These are phyloP conservation scores for Catocala fraxini DNA, from an alignment of 2,888 invertebrate genomes.

Conservation along the genomic window DNA sequence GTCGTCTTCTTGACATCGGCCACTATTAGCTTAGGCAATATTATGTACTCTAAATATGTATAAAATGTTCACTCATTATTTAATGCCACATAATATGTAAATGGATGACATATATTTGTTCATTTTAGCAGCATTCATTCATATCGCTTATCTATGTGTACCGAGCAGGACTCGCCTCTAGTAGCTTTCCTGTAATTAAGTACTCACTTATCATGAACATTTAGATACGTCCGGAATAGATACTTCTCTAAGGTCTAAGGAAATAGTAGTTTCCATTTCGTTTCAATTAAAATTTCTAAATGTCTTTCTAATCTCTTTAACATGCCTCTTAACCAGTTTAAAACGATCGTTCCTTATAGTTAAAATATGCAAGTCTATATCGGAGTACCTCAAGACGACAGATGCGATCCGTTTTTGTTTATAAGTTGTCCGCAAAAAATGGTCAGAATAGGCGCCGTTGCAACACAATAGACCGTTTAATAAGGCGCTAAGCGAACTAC, in stretches of 20 bases:
- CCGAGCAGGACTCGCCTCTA: constrained; percentile 46
- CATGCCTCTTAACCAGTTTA: constrained; percentile 12
- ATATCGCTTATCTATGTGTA: constrained; percentile 48
- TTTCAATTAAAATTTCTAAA: constrained; percentile 21
- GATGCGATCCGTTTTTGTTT: constrained; percentile 61
- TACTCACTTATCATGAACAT: constrained; percentile 52
- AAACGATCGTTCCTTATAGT: constrained; percentile 23
- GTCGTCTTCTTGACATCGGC: constrained; percentile 69
- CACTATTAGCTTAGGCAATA: constrained; percentile 50
- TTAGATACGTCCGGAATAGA: constrained; percentile 52
- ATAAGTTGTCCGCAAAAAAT: constrained; percentile 63
- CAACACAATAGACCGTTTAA: constrained; percentile 72
- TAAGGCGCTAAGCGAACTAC: constrained; percentile 76
- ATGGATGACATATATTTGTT: constrained; percentile 1
- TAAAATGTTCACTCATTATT: constrained; percentile 6
- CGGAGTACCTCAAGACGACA: constrained; percentile 41
- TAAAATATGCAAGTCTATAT: constrained; percentile 44
- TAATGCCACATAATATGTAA: constrained; percentile 10
- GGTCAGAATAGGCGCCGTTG: constrained; percentile 73
- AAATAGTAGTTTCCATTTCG: constrained; percentile 36
- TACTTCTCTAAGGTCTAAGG: constrained; percentile 36
- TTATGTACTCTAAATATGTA: constrained; percentile 15
- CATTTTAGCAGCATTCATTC: constrained; percentile 35
- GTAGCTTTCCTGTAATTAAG: constrained; percentile 54
- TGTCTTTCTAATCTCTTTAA: background rate